Evolutionary conservation across 2,113 vertebrate species (phyloP).

Genomic region (Oostethus manadensis): DNA sequence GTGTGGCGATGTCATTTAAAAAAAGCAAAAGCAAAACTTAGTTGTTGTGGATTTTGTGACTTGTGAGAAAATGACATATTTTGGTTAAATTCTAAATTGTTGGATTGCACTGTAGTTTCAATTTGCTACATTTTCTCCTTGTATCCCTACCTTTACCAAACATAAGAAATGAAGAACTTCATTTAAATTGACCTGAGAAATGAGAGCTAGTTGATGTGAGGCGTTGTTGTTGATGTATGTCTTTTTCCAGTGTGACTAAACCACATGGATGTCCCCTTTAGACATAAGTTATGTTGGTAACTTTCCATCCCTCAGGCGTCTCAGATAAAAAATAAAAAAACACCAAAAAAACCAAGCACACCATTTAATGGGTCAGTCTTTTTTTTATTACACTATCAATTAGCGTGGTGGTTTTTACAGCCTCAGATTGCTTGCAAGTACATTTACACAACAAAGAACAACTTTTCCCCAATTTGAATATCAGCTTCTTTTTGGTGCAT

Average conservation of each 20-base stretch:
- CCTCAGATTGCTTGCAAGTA: slow-evolving; percentile 64
- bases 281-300: too few relatives aligned
- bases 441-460: slow-evolving; percentile 63
- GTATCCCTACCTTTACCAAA: too few relatives aligned
- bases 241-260: slow-evolving; percentile 36
- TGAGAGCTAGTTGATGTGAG: neutral
- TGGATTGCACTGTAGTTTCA: too few relatives aligned
- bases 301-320: slow-evolving; percentile 7
- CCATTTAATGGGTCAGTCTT: slow-evolving; percentile 68
- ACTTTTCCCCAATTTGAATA: slow-evolving; percentile 53
- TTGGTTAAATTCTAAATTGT: too few relatives aligned
- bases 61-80: too few relatives aligned
- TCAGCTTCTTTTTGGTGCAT: slow-evolving; percentile 54
- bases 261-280: neutral
- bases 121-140: too few relatives aligned
- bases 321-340: neutral
- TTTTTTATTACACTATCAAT: slow-evolving; percentile 74
- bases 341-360: slow-evolving; percentile 19
- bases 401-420: slow-evolving; percentile 57
- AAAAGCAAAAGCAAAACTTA: too few relatives aligned
- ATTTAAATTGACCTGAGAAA: too few relatives aligned
- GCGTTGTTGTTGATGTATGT: too few relatives aligned
- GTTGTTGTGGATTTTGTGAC: too few relatives aligned
- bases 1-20: too few relatives aligned
- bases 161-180: too few relatives aligned